Percentiles rank a stretch among this genome's conserved stretches.
These are phyloP conservation scores for Gymnopithys bicolor DNA, from an alignment of 2,797 vertebrate species.

Conservation along the genomic window DNA sequence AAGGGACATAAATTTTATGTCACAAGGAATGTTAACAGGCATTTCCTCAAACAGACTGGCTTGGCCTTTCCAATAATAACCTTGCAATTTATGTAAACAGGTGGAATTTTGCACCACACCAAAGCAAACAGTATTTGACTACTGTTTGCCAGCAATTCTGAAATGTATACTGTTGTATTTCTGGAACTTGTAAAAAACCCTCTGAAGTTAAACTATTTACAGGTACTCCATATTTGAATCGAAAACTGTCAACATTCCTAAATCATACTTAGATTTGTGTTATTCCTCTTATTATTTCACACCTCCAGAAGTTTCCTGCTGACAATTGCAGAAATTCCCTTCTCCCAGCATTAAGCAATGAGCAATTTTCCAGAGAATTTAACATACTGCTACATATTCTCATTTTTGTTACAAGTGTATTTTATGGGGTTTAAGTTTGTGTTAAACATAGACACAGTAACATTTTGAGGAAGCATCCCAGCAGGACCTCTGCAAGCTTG, in stretches of 20 bases:
- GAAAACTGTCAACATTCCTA: neutral
- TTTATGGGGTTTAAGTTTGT: neutral
- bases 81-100: neutral
- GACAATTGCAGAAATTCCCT: neutral
- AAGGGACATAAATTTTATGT: neutral
- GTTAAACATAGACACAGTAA: neutral
- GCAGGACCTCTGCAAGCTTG: neutral
- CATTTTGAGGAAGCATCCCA: neutral
- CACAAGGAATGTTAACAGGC: neutral
- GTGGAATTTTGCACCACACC: neutral
- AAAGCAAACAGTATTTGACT: neutral
- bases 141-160: neutral
- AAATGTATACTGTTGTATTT: neutral
- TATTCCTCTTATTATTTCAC: slow-evolving; percentile 38
- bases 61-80: neutral
- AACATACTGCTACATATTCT: neutral
- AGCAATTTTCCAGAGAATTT: neutral
- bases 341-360: neutral
- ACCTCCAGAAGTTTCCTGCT: slow-evolving; percentile 10
- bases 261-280: neutral
- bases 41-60: neutral
- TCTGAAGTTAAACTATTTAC: neutral
- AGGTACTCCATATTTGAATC: neutral
- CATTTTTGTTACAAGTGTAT: neutral
- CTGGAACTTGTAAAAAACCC: neutral